Evolutionary conservation across 2,888 invertebrate species (phyloP), one percentile per base, ranked within the genome.

Genomic region (Nemurella pictetii): DNA sequence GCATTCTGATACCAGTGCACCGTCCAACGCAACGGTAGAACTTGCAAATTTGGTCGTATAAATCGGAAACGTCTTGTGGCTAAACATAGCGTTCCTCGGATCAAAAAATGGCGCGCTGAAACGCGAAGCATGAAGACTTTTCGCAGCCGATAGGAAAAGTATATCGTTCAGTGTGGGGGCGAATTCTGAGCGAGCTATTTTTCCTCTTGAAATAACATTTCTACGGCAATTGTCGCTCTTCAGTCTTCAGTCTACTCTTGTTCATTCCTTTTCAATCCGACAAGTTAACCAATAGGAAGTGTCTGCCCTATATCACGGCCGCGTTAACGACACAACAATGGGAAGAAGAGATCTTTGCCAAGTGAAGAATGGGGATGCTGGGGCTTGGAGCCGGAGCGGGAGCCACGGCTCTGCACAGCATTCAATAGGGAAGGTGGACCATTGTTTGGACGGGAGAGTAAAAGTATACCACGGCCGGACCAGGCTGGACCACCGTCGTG

Each of bases 271-370:
- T 82, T 29, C 30, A 78, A 28, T 30, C 15, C 36, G 82, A 55
- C 82, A 82, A 55, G 82, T 82, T 72, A 72, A 30, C 82, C 82
- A 55, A 82, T 82, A n/a, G 55, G 82, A 36, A 82, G 28, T 72
- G 82, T 72, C 55, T 82, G 55, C 55, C 55, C 82, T 80, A 82
- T 82, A 82, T 82, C 82, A 82, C 82, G 73, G n/a, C n/a, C 72
- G 82, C 27, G 55, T n/a, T 82, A 82, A 82, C 82, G 82, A 82
- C 72, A 82, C 72, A 82, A 82, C 82, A 82, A 82, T 82, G 55
- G 82, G 72, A n/a, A 1, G 82, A 82, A 72, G 73, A 78, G 30
- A 78, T 78, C 78, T 78, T 82, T 72, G 9, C 72, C 73, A 26
- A n/a, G 26, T 12, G 72, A 72, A 28, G 82, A 82, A 82, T 84